phyloP scores from a whole-genome alignment of 2,797 vertebrate species.

The Merluccius polli region DNA sequence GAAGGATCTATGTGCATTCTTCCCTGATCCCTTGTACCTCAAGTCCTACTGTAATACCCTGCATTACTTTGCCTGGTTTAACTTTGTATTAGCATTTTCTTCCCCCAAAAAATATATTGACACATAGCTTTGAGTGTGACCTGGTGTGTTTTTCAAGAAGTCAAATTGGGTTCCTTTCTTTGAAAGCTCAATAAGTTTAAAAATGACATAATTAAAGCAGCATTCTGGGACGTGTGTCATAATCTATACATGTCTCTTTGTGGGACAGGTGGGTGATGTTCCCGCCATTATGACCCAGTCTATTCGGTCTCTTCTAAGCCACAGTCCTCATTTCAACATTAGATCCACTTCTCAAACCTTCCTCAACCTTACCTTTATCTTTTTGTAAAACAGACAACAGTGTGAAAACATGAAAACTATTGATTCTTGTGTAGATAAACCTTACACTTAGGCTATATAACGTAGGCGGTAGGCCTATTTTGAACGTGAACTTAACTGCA shows the following conservation, averaged over 20 bases:
- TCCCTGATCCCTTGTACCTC: too few species aligned
- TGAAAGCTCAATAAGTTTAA: background rate
- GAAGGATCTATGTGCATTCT: too few species aligned
- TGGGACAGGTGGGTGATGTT: background rate
- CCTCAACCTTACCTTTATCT: too few species aligned
- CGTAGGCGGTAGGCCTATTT: too few species aligned
- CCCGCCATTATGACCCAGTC: background rate
- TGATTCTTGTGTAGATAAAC: too few species aligned
- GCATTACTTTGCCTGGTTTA: background rate
- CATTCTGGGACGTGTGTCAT: background rate
- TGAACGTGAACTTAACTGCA: too few species aligned
- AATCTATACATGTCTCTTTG: too few species aligned
- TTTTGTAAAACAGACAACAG: too few species aligned
- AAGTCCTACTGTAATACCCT: background rate
- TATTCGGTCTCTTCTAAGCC: background rate
- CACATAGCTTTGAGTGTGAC: background rate
- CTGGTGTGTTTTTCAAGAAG: background rate
- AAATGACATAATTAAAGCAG: background rate
- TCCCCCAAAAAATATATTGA: background rate
- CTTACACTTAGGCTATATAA: too few species aligned
- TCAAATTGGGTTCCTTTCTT: background rate
- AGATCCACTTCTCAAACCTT: too few species aligned
- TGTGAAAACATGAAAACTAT: too few species aligned
- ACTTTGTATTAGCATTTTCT: background rate
- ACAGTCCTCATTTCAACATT: too few species aligned